Conservation (phyloP, 1,140 invertebrate genomes). For the Heliconius hewitsoni region DNA sequence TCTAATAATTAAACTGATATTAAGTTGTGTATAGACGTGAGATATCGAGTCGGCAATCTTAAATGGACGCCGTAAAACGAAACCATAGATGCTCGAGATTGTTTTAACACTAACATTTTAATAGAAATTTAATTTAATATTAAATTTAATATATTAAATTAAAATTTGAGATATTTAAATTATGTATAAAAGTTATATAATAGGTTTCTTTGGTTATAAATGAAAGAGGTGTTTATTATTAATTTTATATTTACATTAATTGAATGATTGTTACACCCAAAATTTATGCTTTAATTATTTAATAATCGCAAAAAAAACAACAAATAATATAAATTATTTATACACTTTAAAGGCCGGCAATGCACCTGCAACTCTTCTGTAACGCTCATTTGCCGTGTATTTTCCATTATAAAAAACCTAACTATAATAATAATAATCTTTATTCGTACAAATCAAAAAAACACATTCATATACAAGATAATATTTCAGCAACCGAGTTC, state of each 20-base stretch:
- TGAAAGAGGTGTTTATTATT: too few species aligned
- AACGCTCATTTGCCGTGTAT: too few species aligned
- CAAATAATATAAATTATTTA: too few species aligned
- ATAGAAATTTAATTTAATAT: constrained; percentile 24
- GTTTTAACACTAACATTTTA: constrained; percentile 35
- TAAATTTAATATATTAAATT: background rate
- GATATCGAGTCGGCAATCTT: constrained; percentile 53
- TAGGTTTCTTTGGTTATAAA: too few species aligned
- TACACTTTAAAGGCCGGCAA: too few species aligned
- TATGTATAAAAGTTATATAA: background rate
- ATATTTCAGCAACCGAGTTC: constrained; percentile 53
- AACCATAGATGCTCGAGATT: constrained; percentile 30
- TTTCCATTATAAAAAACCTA: too few species aligned
- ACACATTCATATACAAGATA: background rate
- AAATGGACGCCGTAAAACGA: constrained; percentile 27
- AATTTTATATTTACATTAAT: too few species aligned
- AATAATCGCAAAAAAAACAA: too few species aligned
- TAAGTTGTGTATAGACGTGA: constrained; percentile 66
- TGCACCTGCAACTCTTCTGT: too few species aligned
- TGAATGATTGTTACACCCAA: too few species aligned
- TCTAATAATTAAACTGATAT: constrained; percentile 62
- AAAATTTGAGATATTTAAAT: background rate
- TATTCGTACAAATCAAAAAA: background rate
- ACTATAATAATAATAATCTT: background rate
- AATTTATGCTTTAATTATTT: too few species aligned